A percentile compares a stretch with the other conserved stretches of the same genome.
Conservation (phyloP, 2,888 invertebrate genomes). For the Xylota segnis region DNA sequence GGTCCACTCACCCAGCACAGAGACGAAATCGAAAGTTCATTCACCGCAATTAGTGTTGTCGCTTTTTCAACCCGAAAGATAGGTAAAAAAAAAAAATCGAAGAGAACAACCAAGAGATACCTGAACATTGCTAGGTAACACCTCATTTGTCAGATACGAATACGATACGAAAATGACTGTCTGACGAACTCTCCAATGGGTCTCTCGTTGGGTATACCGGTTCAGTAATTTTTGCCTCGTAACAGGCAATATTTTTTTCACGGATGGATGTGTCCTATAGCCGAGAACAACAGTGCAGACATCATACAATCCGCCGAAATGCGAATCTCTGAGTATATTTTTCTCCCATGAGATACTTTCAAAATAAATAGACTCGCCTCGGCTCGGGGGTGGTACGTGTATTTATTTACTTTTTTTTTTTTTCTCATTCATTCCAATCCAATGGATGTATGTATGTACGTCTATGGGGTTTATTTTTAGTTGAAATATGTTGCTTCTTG, state of each 20-base stretch:
- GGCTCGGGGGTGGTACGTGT: not conserved
- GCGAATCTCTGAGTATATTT: conserved; percentile 2
- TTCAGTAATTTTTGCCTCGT: conserved; percentile 40
- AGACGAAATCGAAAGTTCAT: conserved; percentile 16
- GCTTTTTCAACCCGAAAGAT: not conserved
- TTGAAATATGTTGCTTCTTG: not conserved
- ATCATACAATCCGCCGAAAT: conserved; percentile 7
- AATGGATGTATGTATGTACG: conserved; percentile 27
- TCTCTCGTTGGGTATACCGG: conserved; percentile 12
- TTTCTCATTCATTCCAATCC: not conserved
- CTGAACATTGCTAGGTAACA: conserved; percentile 3
- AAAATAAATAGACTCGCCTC: conserved; percentile 32
- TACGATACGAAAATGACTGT: not conserved
- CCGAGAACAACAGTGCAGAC: conserved; percentile 1
- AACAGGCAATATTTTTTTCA: conserved; percentile 27
- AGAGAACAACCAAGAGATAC: not conserved
- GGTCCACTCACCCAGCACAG: not conserved
- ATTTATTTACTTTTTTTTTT: conserved; percentile 30
- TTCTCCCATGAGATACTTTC: conserved; percentile 27
- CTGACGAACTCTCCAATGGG: conserved; percentile 12
- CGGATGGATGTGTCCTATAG: conserved; percentile 36
- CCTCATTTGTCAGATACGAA: conserved; percentile 6
- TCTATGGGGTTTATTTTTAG: conserved; percentile 41
- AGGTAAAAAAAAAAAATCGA: not conserved
- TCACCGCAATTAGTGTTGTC: conserved; percentile 4